These are phyloP conservation scores for Spea multiplicata DNA, from an alignment of 2,113 vertebrate species.

Conservation along the genomic window DNA sequence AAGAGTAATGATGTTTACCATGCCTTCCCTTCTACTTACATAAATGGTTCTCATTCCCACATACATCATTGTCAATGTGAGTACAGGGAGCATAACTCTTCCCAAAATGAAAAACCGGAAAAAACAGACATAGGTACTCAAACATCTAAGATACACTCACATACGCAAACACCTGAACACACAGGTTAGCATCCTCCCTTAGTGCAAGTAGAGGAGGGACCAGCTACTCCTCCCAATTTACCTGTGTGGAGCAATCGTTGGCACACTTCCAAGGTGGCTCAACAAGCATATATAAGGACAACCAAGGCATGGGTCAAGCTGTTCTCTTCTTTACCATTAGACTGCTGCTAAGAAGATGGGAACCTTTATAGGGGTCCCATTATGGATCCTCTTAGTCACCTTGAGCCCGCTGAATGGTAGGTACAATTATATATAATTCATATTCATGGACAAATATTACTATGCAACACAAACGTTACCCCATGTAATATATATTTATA, in stretches of 20 bases:
- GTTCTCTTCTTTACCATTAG: not conserved
- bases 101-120: not conserved
- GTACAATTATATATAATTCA: not conserved
- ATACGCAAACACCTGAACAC: not conserved
- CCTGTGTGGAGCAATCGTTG: constrained; percentile 34
- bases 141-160: not conserved
- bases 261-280: constrained; percentile 11
- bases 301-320: constrained; percentile 6
- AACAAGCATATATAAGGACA: constrained; percentile 38
- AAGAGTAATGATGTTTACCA: not conserved
- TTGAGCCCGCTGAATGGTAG: constrained; percentile 16
- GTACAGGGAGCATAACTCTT: not conserved
- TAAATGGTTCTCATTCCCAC: not conserved
- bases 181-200: constrained; percentile 28
- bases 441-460: too few species aligned
- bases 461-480: too few species aligned
- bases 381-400: constrained; percentile 24
- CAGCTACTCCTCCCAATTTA: constrained; percentile 27
- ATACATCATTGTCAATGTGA: not conserved
- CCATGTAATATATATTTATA: too few species aligned
- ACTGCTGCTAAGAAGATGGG: constrained; percentile 32
- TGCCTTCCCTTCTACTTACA: not conserved
- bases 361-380: constrained; percentile 28
- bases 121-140: constrained; percentile 5
- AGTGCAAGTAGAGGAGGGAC: constrained; percentile 15